Evolutionary conservation across 2,797 vertebrate species (phyloP).

Genomic region (Gymnoscopelus microlampas): DNA sequence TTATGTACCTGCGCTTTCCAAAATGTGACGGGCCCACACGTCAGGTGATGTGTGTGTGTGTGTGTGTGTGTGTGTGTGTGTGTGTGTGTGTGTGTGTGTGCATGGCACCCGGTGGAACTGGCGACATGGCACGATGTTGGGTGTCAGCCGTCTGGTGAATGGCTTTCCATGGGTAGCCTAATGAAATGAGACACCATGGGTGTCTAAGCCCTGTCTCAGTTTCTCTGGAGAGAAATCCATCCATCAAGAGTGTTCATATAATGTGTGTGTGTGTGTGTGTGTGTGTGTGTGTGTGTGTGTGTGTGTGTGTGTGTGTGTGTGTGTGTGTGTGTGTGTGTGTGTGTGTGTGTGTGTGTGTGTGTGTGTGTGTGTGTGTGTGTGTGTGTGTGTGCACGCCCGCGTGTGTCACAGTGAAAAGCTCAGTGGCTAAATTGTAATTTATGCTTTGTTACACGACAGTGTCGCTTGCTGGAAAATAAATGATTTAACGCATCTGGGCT

Average conservation of each 20-base stretch:
- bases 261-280: constrained; percentile 2
- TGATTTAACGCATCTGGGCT: constrained; percentile 21
- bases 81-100: constrained; percentile 22
- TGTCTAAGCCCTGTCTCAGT: constrained; percentile 37
- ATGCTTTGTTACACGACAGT: no score
- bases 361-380: constrained; percentile 4
- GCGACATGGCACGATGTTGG: constrained; percentile 31
- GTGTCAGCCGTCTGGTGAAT: constrained; percentile 47
- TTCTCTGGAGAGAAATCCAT: constrained; percentile 54
- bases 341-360: constrained; percentile 4
- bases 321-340: constrained; percentile 5
- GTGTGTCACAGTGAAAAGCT: constrained; percentile 37
- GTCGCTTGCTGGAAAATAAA: no score
- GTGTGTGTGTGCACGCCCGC: not conserved
- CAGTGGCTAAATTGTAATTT: no score
- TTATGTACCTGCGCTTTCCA: constrained; percentile 23
- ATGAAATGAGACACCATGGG: constrained; percentile 28
- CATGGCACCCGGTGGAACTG: constrained; percentile 23
- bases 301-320: constrained; percentile 5
- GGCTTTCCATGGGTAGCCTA: constrained; percentile 48
- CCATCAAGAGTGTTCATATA: constrained; percentile 26
- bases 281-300: constrained; percentile 4
- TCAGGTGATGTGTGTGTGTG: constrained; percentile 32
- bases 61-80: constrained; percentile 22
- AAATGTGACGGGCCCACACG: constrained; percentile 30